Evolutionary conservation across 1,140 invertebrate species (phyloP).

Genomic region (Ylistrum balloti): DNA sequence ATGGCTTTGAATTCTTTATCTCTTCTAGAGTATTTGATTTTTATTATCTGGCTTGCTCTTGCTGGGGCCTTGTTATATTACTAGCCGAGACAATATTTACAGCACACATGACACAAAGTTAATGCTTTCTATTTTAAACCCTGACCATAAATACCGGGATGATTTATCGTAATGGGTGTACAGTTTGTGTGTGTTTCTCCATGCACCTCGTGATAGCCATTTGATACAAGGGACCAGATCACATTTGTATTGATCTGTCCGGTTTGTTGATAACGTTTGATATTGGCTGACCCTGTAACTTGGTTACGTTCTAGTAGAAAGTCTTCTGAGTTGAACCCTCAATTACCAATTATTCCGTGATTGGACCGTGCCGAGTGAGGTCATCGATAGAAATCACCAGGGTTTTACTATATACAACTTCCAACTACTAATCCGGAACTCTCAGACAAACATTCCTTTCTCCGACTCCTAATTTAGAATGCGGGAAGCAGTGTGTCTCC

Average conservation of each 20-base stretch:
- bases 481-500: not conserved
- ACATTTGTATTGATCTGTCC: not conserved
- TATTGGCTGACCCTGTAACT: not conserved
- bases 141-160: conserved; percentile 19
- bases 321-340: conserved; percentile 5
- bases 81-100: no score
- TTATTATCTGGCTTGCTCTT: no score
- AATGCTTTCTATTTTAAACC: conserved; percentile 19
- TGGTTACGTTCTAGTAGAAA: not conserved
- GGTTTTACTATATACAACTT: not conserved
- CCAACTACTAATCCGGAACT: not conserved
- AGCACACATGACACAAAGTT: no score
- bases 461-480: not conserved
- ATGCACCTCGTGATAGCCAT: not conserved
- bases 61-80: no score
- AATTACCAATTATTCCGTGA: not conserved
- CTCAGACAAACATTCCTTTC: not conserved
- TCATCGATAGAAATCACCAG: not conserved
- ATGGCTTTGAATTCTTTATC: no score
- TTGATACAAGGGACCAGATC: conserved; percentile 6
- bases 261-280: not conserved
- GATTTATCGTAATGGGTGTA: not conserved
- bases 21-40: no score
- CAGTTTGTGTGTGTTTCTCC: not conserved
- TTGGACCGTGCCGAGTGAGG: not conserved